Evolutionary conservation across 1,140 invertebrate species (phyloP), one percentile per base, ranked within the genome.

Genomic region (Apis florea): DNA sequence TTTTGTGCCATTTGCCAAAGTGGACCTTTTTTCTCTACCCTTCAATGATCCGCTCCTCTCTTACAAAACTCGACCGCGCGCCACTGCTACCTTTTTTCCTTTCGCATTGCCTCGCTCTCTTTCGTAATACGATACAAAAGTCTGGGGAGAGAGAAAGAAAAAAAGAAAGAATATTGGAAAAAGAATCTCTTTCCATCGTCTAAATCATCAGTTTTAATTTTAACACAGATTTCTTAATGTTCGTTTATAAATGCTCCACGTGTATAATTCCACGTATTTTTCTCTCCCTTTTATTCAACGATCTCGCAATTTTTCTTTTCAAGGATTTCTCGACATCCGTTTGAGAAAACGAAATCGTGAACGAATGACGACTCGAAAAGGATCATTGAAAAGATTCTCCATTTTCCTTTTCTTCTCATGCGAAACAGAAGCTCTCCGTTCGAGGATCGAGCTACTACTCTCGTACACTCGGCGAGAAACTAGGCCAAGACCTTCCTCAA

Each of bases 111-210:
- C 58, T 66, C 70, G 2, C 26, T 24, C 61, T 31, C 21, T 80
- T 73, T 80, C 78, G 78, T 80, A 80, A 80, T 80, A 74, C 51
- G 78, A 80, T 80, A 80, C 71, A 80, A 80, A 74, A 40, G 31
- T 71, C 40, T 53, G 13, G 15, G 17, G 58, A 49, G 31, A 66
- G 66, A 74, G 53, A 66, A 74, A 31, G 31, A 26, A n/a, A 19
- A 19, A 71, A 54, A 51, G 40, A 17, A 9, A 6, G 40, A 19
- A n/a, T 80, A 80, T 80, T 80, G 70, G 51, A 66, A 74, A 61
- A 64, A 40, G 24, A 74, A 49, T 58, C 24, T 74, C 31, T 40
- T 40, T 6, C 31, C 4, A 40, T 40, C 6, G 31, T 40, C 31
- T 40, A 40, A 40, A n/a, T n/a, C n/a, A n/a, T n/a, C n/a, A n/a